These are phyloP conservation scores for Theonella swinhoei DNA, from an alignment of 37 sponge, comb jelly and placozoan species.

Conservation along the genomic window DNA sequence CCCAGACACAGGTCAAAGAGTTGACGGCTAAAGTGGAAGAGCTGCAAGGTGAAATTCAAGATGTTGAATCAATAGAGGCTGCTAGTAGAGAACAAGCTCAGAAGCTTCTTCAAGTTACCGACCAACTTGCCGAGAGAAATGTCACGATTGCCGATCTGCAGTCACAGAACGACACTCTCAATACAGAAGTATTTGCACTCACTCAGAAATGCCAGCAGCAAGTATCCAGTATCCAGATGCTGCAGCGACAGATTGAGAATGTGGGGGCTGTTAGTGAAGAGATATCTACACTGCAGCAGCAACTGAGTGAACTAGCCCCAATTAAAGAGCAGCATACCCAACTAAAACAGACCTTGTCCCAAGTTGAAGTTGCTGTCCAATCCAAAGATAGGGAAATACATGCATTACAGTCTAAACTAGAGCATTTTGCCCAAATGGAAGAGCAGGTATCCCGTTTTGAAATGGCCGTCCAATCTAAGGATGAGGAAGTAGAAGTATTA, in stretches of 20 bases:
- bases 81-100: neutral
- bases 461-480: neutral
- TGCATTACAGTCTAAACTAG: neutral
- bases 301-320: neutral
- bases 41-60: neutral
- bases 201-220: constrained; percentile 21
- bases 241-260: constrained; percentile 24
- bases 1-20: constrained; percentile 4
- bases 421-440: neutral
- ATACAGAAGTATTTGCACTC: constrained; percentile 22
- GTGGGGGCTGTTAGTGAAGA: constrained; percentile 27
- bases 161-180: constrained; percentile 32
- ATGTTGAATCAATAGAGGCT: neutral
- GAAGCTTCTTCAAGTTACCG: neutral
- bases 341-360: neutral
- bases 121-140: constrained; percentile 30
- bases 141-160: constrained; percentile 24
- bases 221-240: neutral
- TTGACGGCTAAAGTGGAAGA: constrained; percentile 3
- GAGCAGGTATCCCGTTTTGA: neutral
- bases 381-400: neutral
- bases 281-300: constrained; percentile 22
- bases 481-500: neutral
- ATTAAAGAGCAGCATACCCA: neutral
- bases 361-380: neutral